Evolutionary conservation across 1,140 invertebrate species (phyloP).

Genomic region (Hypothenemus hampei): DNA sequence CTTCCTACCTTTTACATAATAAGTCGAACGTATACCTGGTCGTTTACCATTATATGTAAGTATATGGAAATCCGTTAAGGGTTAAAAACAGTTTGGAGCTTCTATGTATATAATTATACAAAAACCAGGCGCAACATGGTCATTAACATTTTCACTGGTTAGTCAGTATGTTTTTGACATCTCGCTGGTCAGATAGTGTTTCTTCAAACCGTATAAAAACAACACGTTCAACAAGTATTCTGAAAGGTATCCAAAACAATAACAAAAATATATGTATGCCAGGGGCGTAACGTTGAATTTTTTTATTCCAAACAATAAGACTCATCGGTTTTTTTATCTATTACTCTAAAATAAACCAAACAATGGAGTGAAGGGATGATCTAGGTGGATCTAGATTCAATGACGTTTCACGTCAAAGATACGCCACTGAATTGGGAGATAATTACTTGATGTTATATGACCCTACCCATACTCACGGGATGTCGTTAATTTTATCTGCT

Average conservation of each 20-base stretch:
- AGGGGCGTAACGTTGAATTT: conserved; percentile 8
- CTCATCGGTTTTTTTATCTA: no score
- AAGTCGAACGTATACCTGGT: conserved; percentile 11
- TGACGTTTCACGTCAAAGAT: no score
- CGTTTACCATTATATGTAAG: background rate
- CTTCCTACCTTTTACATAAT: background rate
- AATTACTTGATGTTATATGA: conserved; percentile 29
- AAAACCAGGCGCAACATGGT: no score
- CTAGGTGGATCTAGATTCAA: no score
- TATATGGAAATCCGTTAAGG: background rate
- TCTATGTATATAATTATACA: no score
- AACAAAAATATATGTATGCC: conserved; percentile 23
- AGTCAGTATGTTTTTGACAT: conserved; percentile 13
- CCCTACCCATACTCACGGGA: conserved; percentile 29
- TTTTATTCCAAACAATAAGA: no score
- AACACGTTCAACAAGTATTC: conserved; percentile 20
- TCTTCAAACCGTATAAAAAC: conserved; percentile 26
- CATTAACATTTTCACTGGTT: conserved; percentile 25
- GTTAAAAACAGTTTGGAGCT: background rate
- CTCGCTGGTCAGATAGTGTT: conserved; percentile 24
- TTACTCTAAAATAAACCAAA: no score
- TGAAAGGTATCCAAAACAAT: conserved; percentile 26
- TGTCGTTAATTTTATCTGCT: conserved; percentile 31
- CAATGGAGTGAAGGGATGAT: no score
- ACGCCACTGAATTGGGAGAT: conserved; percentile 21